These are phyloP conservation scores for Oryctolagus cuniculus DNA, from an alignment of 2,113 vertebrate species.

Conservation along the genomic window DNA sequence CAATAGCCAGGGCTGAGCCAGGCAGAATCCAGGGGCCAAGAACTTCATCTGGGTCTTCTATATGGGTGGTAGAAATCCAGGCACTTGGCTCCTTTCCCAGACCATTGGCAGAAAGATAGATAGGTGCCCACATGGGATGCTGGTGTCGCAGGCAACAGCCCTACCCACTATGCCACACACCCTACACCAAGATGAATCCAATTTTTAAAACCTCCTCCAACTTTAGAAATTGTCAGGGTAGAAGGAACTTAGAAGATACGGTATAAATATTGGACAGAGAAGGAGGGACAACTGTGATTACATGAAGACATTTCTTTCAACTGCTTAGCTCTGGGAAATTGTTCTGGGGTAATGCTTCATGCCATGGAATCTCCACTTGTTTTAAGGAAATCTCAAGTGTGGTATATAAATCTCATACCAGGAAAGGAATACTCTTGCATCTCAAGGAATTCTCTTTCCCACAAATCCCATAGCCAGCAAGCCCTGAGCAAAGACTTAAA, in stretches of 20 bases:
- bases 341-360: background rate
- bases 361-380: background rate
- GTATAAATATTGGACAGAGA: background rate
- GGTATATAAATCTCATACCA: background rate
- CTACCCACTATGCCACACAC: too few relatives aligned
- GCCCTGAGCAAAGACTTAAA: background rate
- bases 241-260: slow-evolving; percentile 12
- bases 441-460: slow-evolving; percentile 12
- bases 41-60: too few relatives aligned
- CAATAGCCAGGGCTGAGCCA: too few relatives aligned
- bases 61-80: too few relatives aligned
- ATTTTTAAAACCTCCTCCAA: background rate
- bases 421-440: background rate
- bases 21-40: too few relatives aligned
- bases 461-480: background rate
- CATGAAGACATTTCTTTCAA: background rate
- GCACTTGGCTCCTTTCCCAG: too few relatives aligned
- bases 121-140: too few relatives aligned
- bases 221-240: background rate
- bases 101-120: too few relatives aligned
- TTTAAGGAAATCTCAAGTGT: background rate
- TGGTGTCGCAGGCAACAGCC: too few relatives aligned
- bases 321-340: background rate
- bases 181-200: background rate
- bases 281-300: background rate